A percentile compares a stretch with the other conserved stretches of the same genome.
phyloP scores from a whole-genome alignment of 2,797 vertebrate species.

The Platyrinchus mystaceus region DNA sequence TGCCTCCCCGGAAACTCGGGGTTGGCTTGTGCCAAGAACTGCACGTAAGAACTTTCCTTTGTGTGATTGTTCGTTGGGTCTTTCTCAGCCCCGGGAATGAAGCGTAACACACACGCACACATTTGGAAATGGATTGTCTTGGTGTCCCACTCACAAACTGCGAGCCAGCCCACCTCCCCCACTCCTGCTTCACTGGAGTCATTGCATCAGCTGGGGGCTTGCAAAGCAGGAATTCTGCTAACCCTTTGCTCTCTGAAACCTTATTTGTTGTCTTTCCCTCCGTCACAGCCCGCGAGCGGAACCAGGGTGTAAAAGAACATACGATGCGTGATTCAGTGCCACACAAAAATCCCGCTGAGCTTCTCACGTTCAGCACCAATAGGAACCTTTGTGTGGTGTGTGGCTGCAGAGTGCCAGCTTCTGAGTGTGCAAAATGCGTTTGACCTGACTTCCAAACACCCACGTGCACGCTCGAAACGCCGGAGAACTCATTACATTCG shows the following conservation, averaged over 20 bases:
- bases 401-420: neutral
- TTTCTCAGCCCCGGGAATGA: neutral
- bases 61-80: neutral
- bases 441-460: neutral
- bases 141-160: neutral
- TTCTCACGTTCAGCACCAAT: neutral
- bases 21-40: neutral
- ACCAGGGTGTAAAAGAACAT: neutral
- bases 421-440: neutral
- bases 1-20: constrained; percentile 19
- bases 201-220: neutral
- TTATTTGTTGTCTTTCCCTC: neutral
- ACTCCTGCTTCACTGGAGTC: neutral
- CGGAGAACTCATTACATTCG: neutral
- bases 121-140: constrained; percentile 22
- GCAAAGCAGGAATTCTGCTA: neutral
- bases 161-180: neutral
- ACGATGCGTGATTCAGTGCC: neutral
- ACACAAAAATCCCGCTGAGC: neutral
- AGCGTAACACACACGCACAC: neutral
- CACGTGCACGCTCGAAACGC: neutral
- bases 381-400: neutral
- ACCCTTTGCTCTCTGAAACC: neutral
- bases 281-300: neutral
- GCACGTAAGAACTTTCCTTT: neutral